Evolutionary conservation across 92 coral and sea anemone species (phyloP), one percentile per base, ranked within the genome.

Genomic region (Pocillopora meandrina): DNA sequence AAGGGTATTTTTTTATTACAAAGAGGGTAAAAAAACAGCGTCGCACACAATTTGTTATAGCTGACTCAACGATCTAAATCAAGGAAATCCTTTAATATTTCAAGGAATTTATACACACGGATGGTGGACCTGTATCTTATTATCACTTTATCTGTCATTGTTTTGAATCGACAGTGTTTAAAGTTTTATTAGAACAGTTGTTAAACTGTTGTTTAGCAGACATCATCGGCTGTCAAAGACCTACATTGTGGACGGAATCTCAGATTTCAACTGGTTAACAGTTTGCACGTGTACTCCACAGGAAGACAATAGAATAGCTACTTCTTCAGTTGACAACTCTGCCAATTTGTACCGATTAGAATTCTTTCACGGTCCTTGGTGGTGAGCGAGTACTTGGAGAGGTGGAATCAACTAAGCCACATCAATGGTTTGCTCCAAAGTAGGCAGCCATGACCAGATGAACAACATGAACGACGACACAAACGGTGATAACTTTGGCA

Each of bases 371-470:
- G 60, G 34, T 65, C 61, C 56, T 14, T 55, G 56, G 75, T 58
- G 49, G 78, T 59, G 34, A 20, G 63, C 19, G 35, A 69, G 76
- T 1, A 10, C 31, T 11, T 16, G 62, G 61, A 23, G 61, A 65
- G 23, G 56, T 52, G n/a, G 10, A n/a, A 11, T 42, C 52, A 10
- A n/a, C 80, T 68, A 1, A 15, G 12, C 64, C 56, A 55, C 55
- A 73, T 83, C 86, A 73, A 83, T 83, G 86, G 86, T 83, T 61
- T 83, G 72, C 64, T 83, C 86, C 34, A 83, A 65, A 68, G 79
- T 31, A 15, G 86, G 72, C 26, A 83, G 74, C 56, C 31, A 56
- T 31, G 76, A 74, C 31, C 73, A 73, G 56, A 64, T 74, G 35
- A 52, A 10, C 10, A 83, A 26, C 21, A 83, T 83, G 86, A 36